Conservation (phyloP, 35 echinoderm and acorn worm genomes). For the Patiria miniata region DNA sequence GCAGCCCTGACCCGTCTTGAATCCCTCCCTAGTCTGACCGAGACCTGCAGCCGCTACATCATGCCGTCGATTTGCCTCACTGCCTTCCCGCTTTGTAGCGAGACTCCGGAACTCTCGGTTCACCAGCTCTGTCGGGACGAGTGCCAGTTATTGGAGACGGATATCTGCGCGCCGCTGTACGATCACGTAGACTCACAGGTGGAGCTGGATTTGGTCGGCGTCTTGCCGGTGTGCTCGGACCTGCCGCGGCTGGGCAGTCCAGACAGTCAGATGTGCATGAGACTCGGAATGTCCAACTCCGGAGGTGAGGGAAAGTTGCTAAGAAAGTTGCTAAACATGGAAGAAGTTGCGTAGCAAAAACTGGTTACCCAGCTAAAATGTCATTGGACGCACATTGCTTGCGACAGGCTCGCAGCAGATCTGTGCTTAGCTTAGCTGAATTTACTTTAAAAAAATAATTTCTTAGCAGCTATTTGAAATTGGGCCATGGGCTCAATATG, state of each 20-base stretch:
- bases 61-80: conserved; percentile 84
- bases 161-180: conserved; percentile 64
- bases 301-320: conserved; percentile 35
- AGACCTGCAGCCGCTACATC: conserved; percentile 52
- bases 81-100: conserved; percentile 82
- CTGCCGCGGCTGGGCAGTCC: conserved; percentile 51
- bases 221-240: conserved; percentile 82
- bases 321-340: background rate
- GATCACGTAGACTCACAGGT: conserved; percentile 60
- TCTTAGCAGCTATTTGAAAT: too few species aligned
- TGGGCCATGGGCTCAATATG: too few species aligned
- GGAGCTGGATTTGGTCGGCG: conserved; percentile 38
- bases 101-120: conserved; percentile 29
- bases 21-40: conserved; percentile 4
- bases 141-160: conserved; percentile 66
- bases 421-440: too few species aligned
- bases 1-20: conserved; percentile 46
- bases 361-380: too few species aligned
- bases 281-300: conserved; percentile 51
- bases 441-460: too few species aligned
- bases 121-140: conserved; percentile 81
- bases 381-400: too few species aligned
- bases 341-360: too few species aligned
- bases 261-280: conserved; percentile 50
- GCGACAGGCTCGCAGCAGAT: too few species aligned